phyloP scores from a whole-genome alignment of 2,888 invertebrate genomes.

The Plagodis pulveraria region DNA sequence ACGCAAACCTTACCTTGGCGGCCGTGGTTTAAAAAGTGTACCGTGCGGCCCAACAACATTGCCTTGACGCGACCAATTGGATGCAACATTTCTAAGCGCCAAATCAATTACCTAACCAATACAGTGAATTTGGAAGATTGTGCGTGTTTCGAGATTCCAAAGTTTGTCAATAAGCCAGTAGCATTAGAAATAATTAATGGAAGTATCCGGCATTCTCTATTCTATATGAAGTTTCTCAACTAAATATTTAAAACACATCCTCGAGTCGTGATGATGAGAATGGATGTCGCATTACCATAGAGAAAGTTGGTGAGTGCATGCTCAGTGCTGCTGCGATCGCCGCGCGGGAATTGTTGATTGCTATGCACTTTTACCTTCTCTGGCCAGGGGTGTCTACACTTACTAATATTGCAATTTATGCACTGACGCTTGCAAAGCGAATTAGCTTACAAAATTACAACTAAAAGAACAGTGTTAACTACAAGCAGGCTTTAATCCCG shows the following conservation, averaged over 20 bases:
- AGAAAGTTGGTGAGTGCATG: slow-evolving; percentile 62
- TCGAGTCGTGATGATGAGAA: slow-evolving; percentile 24
- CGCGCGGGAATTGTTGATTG: slow-evolving; percentile 32
- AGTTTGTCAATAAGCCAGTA: no score
- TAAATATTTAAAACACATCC: slow-evolving; percentile 19
- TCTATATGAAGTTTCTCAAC: neutral
- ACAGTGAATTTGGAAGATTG: no score
- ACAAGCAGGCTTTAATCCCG: no score
- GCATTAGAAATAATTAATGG: no score
- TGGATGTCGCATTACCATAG: slow-evolving; percentile 60
- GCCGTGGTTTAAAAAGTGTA: no score
- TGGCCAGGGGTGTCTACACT: slow-evolving; percentile 12
- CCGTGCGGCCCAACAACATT: no score
- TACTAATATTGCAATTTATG: neutral
- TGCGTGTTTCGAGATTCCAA: no score
- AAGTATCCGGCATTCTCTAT: neutral
- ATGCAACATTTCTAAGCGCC: no score
- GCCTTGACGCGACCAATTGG: no score
- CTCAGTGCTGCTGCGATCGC: slow-evolving; percentile 21
- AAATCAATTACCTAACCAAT: no score
- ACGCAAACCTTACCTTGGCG: no score
- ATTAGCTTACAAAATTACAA: neutral
- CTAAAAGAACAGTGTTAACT: neutral
- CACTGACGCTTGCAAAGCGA: neutral
- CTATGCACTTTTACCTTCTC: slow-evolving; percentile 47